phyloP scores from a whole-genome alignment of 1,140 invertebrate genomes.

The Brachionus rubens region DNA sequence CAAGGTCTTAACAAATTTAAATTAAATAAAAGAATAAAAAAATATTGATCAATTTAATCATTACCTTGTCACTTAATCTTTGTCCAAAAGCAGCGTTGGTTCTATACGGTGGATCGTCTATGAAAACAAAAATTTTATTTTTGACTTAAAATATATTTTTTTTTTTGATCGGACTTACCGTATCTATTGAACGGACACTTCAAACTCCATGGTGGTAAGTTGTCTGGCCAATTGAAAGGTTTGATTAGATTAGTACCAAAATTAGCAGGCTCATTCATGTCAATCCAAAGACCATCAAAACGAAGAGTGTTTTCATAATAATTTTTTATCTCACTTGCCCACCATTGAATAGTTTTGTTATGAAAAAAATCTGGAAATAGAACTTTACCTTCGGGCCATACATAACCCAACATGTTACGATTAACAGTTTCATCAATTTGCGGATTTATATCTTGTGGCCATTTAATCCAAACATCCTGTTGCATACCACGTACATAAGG shows the following conservation, averaged over 20 bases:
- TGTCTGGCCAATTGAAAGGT: conserved; percentile 57
- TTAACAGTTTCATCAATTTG: conserved; percentile 48
- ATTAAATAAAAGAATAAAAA: neutral
- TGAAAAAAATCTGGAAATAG: conserved; percentile 81
- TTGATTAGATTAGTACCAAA: conserved; percentile 58
- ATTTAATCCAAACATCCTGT: conserved; percentile 53
- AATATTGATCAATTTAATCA: neutral
- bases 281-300: conserved; percentile 70
- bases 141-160: neutral
- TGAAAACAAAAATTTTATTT: neutral
- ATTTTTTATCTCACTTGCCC: conserved; percentile 68
- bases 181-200: conserved; percentile 65
- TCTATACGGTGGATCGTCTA: conserved; percentile 62
- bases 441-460: conserved; percentile 49
- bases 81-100: conserved; percentile 31
- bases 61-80: neutral
- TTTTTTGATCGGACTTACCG: conserved; percentile 48
- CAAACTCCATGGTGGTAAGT: conserved; percentile 72
- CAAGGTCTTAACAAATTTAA: conserved; percentile 63
- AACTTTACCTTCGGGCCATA: conserved; percentile 71
- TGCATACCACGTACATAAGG: conserved; percentile 52
- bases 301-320: conserved; percentile 65
- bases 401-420: conserved; percentile 59
- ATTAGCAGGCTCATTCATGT: conserved; percentile 55
- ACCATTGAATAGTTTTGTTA: conserved; percentile 72